Evolutionary conservation across 2,888 invertebrate genomes (phyloP), one percentile per base, ranked within the genome.

Genomic region (Carterocephalus palaemon): DNA sequence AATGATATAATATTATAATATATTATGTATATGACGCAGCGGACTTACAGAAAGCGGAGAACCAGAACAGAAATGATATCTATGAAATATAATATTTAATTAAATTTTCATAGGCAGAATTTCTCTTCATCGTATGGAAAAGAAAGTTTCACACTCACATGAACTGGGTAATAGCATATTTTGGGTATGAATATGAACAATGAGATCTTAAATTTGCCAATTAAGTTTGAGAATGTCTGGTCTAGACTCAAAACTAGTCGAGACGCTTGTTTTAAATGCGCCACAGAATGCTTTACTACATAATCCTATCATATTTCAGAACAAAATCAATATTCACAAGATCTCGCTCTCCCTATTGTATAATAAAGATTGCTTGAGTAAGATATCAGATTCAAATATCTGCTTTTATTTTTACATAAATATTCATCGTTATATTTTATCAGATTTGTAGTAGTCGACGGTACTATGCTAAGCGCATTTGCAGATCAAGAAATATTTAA

Each of bases 261-360:
- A 67, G 68, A 67, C 64, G 59, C 58, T 67, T 64, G 64, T 65
- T 62, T 60, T 59, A 58, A 64, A 64, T 59, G 54, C 60, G 53
- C 57, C 60, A 26, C 58, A 51, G 59, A 57, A 53, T 46, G 34
- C 42, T 49, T 49, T 39, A 36, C 32, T 48, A 56, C 46, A 49
- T 48, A 40, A 51, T 50, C 48, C 49, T 48, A 52, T 53, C 48
- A 54, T 52, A 53, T 53, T 47, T 57, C 49, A 49, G 46, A 49
- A 36, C 42, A 39, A 48, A 58, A 58, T 58, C 57, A 58, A 58
- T 58, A 54, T 56, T 53, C 52, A 50, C 34, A 33, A 24, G 34
- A 13, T 13, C 19, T n/a, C 28, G n/a, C 13, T 26, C 9, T 16
- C 22, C 15, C 26, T 28, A 42, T 42, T 34, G 22, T 28, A 41